Evolutionary conservation across 1,140 invertebrate genomes (phyloP), one percentile per base, ranked within the genome.

Genomic region (Magallana gigas): DNA sequence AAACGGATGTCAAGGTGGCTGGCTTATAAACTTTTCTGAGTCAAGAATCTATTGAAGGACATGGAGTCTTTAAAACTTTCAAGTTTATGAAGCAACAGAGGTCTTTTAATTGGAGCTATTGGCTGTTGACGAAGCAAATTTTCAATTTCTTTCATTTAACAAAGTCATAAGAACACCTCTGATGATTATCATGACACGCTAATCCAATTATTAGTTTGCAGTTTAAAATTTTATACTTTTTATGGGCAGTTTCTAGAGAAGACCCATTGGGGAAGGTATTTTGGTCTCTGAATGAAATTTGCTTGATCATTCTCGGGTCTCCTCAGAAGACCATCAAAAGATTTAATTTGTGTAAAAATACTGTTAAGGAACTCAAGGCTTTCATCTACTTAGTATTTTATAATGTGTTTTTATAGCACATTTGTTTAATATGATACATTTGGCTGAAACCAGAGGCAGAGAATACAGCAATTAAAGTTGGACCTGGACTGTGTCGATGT

Each of bases 371-470:
- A 76, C 23, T 76, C 23, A 23, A 29, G 12, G 23, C 68, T 76
- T 76, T 76, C 68, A 11, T 76, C 18, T 76, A 36, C 23, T 76
- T 48, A 76, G 68, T 76, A 76, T 29, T 29, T 29, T 76, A 29
- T 76, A 76, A 76, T 76, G 68, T 76, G 68, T 76, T 36, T 29
- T 76, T 76, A 76, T 76, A 29, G 23, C 68, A 36, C 8, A 76
- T 76, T 76, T 76, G 68, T 23, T 76, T 48, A 76, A 76, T 76
- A 76, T 29, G 68, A 76, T 76, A 76, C 68, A 76, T 76, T 76
- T 76, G 2, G 23, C 36, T 29, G 68, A 76, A 76, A 76, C 68
- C 68, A 76, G 68, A 76, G 23, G 68, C 23, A 76, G 11, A 8
- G 68, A 76, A 76, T 76, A 76, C 36, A 29, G 68, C 23, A 23